Conservation (phyloP, 2,888 invertebrate species). For the Agrilus cyanescens region DNA sequence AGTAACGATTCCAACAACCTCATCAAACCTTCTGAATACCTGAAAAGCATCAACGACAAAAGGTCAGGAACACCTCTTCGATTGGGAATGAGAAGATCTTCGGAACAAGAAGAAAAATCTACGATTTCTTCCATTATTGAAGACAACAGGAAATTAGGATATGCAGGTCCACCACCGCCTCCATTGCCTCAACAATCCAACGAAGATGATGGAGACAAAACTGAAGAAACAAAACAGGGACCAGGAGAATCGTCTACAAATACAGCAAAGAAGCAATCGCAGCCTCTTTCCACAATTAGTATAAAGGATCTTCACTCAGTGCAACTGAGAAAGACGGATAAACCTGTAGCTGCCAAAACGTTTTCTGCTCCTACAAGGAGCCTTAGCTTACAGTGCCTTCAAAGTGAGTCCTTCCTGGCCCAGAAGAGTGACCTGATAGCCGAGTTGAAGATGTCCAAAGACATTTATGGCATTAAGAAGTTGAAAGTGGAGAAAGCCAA, state of each 20-base stretch:
- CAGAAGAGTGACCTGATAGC: conserved; percentile 82
- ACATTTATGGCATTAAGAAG: conserved; percentile 88
- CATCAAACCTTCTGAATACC: conserved; percentile 86
- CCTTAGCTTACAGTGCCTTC: conserved; percentile 61
- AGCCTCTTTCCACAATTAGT: conserved; percentile 78
- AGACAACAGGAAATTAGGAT: conserved; percentile 11
- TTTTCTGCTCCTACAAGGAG: conserved; percentile 69
- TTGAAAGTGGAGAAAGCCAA: conserved; percentile 82
- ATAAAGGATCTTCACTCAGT: conserved; percentile 80
- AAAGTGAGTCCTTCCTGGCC: conserved; percentile 58
- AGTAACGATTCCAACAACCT: conserved; percentile 61
- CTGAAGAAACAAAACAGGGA: conserved; percentile 8
- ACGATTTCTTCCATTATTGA: conserved; percentile 10
- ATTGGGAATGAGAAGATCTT: conserved; percentile 32
- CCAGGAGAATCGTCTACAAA: conserved; percentile 11
- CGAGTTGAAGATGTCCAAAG: conserved; percentile 83
- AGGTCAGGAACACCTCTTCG: conserved; percentile 35
- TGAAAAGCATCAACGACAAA: conserved; percentile 63
- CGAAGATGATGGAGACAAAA: conserved; percentile 31
- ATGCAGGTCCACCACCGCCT: conserved; percentile 43
- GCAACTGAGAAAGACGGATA: conserved; percentile 62
- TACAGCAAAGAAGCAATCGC: conserved; percentile 42
- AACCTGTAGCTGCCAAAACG: conserved; percentile 66
- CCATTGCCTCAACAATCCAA: conserved; percentile 34
- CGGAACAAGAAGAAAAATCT: conserved; percentile 28